phyloP scores from a whole-genome alignment of 2,113 vertebrate species.

The Rousettus leschenaultii region DNA sequence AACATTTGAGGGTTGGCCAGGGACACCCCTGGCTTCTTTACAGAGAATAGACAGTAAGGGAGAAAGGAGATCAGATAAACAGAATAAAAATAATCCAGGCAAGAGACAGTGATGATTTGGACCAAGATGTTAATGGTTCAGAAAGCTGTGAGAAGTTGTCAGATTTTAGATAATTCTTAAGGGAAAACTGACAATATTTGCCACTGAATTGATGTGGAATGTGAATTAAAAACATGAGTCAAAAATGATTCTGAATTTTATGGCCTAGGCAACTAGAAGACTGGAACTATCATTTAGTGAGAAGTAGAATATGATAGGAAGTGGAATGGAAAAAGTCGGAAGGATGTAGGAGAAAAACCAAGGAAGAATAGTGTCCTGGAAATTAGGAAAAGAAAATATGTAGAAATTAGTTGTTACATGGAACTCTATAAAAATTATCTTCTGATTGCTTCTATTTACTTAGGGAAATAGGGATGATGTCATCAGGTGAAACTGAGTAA shows the following conservation, averaged over 20 bases:
- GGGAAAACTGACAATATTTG: neutral
- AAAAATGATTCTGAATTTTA: slow-evolving; percentile 5
- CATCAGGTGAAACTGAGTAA: neutral
- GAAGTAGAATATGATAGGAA: neutral
- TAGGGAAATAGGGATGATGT: neutral
- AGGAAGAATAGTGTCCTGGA: neutral
- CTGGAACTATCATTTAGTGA: neutral
- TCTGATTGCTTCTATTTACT: neutral
- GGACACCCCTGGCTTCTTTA: neutral
- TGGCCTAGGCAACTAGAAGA: neutral
- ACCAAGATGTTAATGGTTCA: neutral
- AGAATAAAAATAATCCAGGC: neutral
- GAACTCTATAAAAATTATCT: neutral
- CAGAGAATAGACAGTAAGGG: neutral
- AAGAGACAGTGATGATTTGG: neutral
- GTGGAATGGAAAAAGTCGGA: neutral
- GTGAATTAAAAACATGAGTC: neutral
- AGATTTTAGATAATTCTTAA: slow-evolving; percentile 24
- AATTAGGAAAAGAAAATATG: neutral
- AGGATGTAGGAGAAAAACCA: neutral
- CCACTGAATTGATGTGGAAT: neutral
- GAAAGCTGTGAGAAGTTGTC: neutral
- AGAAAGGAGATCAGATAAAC: neutral
- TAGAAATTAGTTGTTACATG: neutral
- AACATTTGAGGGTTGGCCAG: neutral